Base-by-base conservation (phyloP, 2,113 vertebrate genomes). In the Tragelaphus strepsiceros region DNA sequence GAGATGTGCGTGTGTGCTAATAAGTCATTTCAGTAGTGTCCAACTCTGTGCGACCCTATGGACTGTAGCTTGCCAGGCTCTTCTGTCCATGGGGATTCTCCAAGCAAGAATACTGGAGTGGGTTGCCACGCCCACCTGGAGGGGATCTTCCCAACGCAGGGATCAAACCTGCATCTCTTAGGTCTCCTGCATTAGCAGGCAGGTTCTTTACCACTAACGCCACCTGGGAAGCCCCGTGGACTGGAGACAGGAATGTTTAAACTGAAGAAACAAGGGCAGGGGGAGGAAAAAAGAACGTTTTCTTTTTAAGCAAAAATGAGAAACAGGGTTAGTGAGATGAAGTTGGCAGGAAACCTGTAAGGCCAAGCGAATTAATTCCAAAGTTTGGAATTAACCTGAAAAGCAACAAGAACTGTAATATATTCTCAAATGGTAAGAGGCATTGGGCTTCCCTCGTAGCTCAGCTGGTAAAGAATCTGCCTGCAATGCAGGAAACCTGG, bases 231-330 rank as follows among this genome's bases (percentile, higher is more conserved):
- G 67, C 19, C n/a, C 67, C 1, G 2, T 22, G n/a, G 16, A 97
- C 5, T 91, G 2, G 59, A 89, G 26, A 77, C 6, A 94, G 54
- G 16, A 62, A 95, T 90, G 24, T 80, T 94, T 84, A 95, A 94
- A 80, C 16, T 24, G 51, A 87, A 53, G 11, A 94, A 80, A 80
- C 21, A 58, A 90, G 26, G n/a, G 35, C 51, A 53, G 11, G 67
- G 17, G 32, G 32, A 22, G 56, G 82, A 96, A 93, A 92, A 7
- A 90, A 94, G 35, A 82, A 85, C 71, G 28, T 43, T 95, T 95
- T 93, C 26, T 71, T 97, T 96, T 85, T 89, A 97, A 96, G 74
- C 49, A 97, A 91, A 54, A 94, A 86, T 74, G 53, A 97, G 30
- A 93, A 93, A 89, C 22, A 93, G 21, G 21, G 53, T 81, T 87